A percentile compares a stretch with the other conserved stretches of the same genome.
Evolutionary conservation across 2,797 vertebrate genomes (phyloP).

Genomic region (Anabas testudineus): DNA sequence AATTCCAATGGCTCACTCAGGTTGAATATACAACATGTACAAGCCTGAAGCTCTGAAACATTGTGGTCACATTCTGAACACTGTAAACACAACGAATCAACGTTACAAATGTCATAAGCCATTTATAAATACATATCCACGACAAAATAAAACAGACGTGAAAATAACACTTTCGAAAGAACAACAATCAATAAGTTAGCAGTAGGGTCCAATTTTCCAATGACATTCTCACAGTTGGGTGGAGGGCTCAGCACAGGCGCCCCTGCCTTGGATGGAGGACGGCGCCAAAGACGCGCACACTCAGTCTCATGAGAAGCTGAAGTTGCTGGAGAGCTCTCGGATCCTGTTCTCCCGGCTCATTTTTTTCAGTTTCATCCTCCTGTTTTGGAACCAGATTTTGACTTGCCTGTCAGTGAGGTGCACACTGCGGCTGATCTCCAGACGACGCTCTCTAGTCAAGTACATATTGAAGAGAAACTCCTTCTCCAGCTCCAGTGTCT

Average conservation of each 20-base stretch:
- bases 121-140: conserved; percentile 81
- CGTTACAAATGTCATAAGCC: conserved; percentile 69
- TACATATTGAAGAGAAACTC: conserved; percentile 99
- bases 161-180: conserved; percentile 71
- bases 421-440: conserved; percentile 99
- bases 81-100: conserved; percentile 61
- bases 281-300: conserved; percentile 70
- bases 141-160: conserved; percentile 74
- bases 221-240: conserved; percentile 75
- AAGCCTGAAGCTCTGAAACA: conserved; percentile 72
- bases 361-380: conserved; percentile 99
- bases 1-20: conserved; percentile 69
- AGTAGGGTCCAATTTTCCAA: conserved; percentile 73
- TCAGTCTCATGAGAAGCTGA: conserved; percentile 96
- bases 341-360: conserved; percentile 99
- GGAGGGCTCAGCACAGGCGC: conserved; percentile 57
- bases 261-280: conserved; percentile 70
- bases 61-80: conserved; percentile 72
- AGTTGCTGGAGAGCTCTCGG: conserved; percentile 97
- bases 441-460: conserved; percentile 98
- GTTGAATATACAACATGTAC: conserved; percentile 78
- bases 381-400: conserved; percentile 99
- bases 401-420: conserved; percentile 99
- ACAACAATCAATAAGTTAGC: conserved; percentile 85
- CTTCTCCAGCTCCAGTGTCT: conserved; percentile 99